Base-by-base conservation (phyloP, 2,888 invertebrate species). In the Lepidonotus clava region DNA sequence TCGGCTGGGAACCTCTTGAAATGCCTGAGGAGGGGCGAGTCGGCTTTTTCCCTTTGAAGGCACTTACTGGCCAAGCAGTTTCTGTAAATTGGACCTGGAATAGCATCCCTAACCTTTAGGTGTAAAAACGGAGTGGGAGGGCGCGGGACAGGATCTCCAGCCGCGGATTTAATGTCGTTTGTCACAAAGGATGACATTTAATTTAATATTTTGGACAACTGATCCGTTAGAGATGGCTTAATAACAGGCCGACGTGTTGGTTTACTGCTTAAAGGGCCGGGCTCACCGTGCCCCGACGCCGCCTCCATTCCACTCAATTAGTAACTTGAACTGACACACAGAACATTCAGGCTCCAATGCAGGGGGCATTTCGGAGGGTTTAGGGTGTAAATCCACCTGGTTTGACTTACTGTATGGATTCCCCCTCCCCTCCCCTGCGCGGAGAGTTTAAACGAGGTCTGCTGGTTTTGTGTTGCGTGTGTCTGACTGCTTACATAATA, bases 91-190 rank as follows among this genome's bases (percentile, higher is more conserved):
- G 71, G 71, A 71, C 71, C 38, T 71, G 38, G 36, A 71, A 71
- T 71, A 71, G 71, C 71, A 71, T 71, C 71, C 38, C 8, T 71
- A 71, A 71, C 71, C 71, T 71, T 71, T 71, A 71, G 71, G 66
- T 32, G 32, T 36, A 38, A 71, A 38, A 71, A 38, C 71, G 36
- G 46, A 18, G 18, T 11, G 18, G 46, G 46, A 18, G 46, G 46
- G 18, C 8, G 46, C 8, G 46, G 18, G 46, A 46, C 24, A 61
- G 61, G 61, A 61, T 32, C 61, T 61, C 61, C 21, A 11, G 11
- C 28, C n/a, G n/a, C n/a, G n/a, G 8, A 18, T 8, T 38, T 71
- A 71, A 71, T 71, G 38, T 38, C 71, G 18, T 14, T 34, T n/a
- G 34, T 38, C 71, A 36, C 38, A 71, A 38, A 71, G 71, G 1